Base-by-base conservation (phyloP, 2,888 invertebrate genomes). In the Protodeltote pygarga region DNA sequence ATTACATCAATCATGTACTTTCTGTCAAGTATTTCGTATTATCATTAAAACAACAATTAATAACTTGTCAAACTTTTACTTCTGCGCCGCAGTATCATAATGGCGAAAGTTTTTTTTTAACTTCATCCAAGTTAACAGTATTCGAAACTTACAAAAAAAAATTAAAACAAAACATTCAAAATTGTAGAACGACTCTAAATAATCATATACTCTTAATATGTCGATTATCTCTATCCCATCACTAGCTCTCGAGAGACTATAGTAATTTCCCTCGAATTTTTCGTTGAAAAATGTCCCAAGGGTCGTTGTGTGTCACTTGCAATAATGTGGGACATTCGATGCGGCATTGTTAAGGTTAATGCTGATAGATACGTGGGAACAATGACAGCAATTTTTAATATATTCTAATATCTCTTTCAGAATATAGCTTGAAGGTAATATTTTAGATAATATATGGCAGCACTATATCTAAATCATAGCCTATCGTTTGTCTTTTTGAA, bases 221-320 rank as follows among this genome's bases (percentile, higher is more conserved):
- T 54, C 45, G 45, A 51, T 9, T 29, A 23, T 20, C 4, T 5
- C 2, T 11, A 3, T 16, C 44, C 33, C 46, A 21, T 24, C 65
- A 58, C 60, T 61, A 61, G 13, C 5, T 48, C 47, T 40, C 25
- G 31, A 51, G 48, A 52, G 50, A 64, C 50, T 71, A 62, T 65
- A 60, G 52, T 71, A 71, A 71, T 71, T 68, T 52, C 28, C 14
- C 34, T 44, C 58, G 52, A 54, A 62, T 59, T 61, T 57, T 67
- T 49, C 53, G 42, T 46, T 58, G 47, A 64, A 66, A 55, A 52
- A 66, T 57, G 24, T 44, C 38, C 63, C 38, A 29, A 44, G 51
- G 49, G 51, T 47, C 63, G 47, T 45, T 38, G 35, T 52, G 21
- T 41, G 63, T 61, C 67, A 51, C 55, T 39, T 34, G 31, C 55